phyloP scores from a whole-genome alignment of 2,113 vertebrate genomes.

The Saccopteryx bilineata region DNA sequence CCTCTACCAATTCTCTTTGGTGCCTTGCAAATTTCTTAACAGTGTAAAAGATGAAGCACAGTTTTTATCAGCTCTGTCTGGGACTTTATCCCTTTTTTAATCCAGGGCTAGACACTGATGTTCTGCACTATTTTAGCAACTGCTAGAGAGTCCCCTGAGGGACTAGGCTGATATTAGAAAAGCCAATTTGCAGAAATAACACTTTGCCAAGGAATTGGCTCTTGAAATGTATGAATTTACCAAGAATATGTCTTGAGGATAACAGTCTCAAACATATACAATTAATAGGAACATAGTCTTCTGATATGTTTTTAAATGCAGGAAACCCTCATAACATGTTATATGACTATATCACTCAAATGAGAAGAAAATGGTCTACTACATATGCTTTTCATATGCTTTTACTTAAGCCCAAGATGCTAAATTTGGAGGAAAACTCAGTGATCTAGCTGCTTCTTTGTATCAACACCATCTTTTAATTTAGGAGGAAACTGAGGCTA shows the following conservation, averaged over 20 bases:
- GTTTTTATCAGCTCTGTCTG: not conserved
- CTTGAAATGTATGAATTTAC: not conserved
- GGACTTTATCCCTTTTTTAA: not conserved
- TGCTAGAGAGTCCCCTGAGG: not conserved
- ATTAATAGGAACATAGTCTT: not conserved
- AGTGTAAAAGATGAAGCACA: not conserved
- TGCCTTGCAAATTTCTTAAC: not conserved
- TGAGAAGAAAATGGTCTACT: not conserved
- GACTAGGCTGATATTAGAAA: not conserved
- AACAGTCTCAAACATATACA: not conserved
- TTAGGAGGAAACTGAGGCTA: not conserved
- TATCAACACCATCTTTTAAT: not conserved
- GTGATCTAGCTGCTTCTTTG: not conserved
- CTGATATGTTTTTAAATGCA: not conserved
- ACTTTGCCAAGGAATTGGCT: not conserved
- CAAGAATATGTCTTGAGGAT: not conserved
- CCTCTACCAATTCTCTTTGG: accelerated
- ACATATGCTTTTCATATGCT: not conserved
- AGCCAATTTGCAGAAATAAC: not conserved
- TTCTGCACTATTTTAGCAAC: not conserved
- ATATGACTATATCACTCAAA: not conserved
- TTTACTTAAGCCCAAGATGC: not conserved
- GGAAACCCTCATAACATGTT: not conserved
- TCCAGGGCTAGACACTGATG: accelerated
- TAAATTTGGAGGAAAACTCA: not conserved